These are phyloP conservation scores for Paramisgurnus dabryanus DNA, from an alignment of 2,113 vertebrate species.

Conservation along the genomic window DNA sequence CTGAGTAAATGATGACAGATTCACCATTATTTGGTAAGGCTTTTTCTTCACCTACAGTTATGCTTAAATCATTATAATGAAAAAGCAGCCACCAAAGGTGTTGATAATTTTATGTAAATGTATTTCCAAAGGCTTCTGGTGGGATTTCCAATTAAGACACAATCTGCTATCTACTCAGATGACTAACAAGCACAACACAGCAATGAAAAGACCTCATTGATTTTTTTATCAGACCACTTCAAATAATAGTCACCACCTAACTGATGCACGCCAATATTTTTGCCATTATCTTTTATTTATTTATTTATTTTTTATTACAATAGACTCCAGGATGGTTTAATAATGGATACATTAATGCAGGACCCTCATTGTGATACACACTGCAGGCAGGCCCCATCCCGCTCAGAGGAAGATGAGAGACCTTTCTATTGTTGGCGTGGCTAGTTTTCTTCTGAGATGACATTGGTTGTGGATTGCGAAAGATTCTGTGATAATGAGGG, in stretches of 20 bases:
- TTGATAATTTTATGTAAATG: conserved; percentile 65
- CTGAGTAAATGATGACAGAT: too few species aligned
- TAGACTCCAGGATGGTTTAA: conserved; percentile 65
- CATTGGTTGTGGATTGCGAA: conserved; percentile 50
- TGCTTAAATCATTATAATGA: neutral
- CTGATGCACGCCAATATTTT: conserved; percentile 68
- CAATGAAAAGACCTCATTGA: conserved; percentile 67
- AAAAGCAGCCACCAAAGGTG: conserved; percentile 55
- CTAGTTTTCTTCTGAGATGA: conserved; percentile 60
- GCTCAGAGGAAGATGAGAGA: conserved; percentile 52
- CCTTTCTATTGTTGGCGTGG: conserved; percentile 46
- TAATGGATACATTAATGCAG: conserved; percentile 58
- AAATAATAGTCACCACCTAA: conserved; percentile 68
- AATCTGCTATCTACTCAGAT: conserved; percentile 74
- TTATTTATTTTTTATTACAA: conserved; percentile 58
- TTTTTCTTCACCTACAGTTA: too few species aligned
- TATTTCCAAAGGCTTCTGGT: conserved; percentile 66
- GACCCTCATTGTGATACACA: conserved; percentile 35
- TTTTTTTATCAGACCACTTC: conserved; percentile 73
- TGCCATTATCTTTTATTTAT: neutral
- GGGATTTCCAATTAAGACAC: conserved; percentile 77
- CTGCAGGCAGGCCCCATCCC: conserved; percentile 47
- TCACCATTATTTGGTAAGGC: too few species aligned
- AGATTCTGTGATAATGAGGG: conserved; percentile 69
- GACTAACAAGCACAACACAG: conserved; percentile 77